Base-by-base conservation (phyloP, 2,888 invertebrate genomes). In the Chorisops tibialis region DNA sequence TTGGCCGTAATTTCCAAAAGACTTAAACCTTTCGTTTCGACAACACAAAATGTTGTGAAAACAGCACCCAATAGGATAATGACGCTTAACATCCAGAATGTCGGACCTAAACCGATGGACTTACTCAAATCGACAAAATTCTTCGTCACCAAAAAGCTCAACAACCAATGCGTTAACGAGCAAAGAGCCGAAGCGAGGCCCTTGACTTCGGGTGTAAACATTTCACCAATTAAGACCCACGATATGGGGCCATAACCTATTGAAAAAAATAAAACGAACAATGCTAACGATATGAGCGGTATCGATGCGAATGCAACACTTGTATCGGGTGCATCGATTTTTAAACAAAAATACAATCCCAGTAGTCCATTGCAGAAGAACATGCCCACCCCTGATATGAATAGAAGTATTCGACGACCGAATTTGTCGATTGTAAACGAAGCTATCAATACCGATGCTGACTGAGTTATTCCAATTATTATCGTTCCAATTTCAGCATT, bases 191-290 rank as follows among this genome's bases (percentile, higher is more conserved):
- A 82, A n/a, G 86, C 87, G 56, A 86, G 80, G 0, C 84, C 85
- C 72, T 88, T 88, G 51, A 89, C 86, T 69, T 88, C 85, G 1
- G 86, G 80, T 22, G 88, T 81, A 72, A 91, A 87, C 24, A 91
- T 79, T 73, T 91, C 91, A 0, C 89, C 82, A 68, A 85, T 78
- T 22, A 61, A 30, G 16, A 90, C 83, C 91, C 91, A 91, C 0
- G 91, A 90, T 39, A 91, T 87, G 0, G 91, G 91, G 0, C 91
- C 91, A 69, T 86, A 86, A 43, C 91, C 91, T 12, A 90, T 70
- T 0, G 88, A 87, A 77, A 89, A 91, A 1, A 87, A 82, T n/a
- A 87, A 73, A 12, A 90, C 85, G 74, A 88, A 91, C 4, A 87
- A 64, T 19, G 87, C 86, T 1, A 91, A 74, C 22, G 86, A 83